These are phyloP conservation scores for Frieseomelitta varia DNA, from an alignment of 1,140 invertebrate species.

Conservation along the genomic window DNA sequence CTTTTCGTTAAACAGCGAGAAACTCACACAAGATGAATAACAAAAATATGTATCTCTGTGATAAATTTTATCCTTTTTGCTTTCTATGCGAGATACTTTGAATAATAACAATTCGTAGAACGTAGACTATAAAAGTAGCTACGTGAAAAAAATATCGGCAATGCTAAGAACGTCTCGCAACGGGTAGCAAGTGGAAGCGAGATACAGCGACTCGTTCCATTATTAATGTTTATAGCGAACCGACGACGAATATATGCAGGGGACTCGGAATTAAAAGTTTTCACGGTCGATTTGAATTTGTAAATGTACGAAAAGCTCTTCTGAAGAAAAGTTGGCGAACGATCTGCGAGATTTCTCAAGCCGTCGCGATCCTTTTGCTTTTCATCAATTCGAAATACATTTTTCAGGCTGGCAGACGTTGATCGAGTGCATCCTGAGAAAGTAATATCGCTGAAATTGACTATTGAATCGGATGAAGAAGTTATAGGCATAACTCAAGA, in stretches of 20 bases:
- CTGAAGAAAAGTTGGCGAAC: slow-evolving; percentile 23
- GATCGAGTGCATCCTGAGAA: slow-evolving; percentile 49
- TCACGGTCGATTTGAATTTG: slow-evolving; percentile 13
- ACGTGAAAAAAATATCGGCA: background rate
- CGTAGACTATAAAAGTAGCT: too few relatives aligned
- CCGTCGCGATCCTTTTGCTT: slow-evolving; percentile 25
- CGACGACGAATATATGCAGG: background rate
- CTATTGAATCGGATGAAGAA: slow-evolving; percentile 6
- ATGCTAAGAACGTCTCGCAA: background rate
- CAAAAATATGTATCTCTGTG: background rate
- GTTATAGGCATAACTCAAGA: background rate
- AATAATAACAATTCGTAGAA: background rate
- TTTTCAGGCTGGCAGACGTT: slow-evolving; percentile 56
- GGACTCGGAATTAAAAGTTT: slow-evolving; percentile 6
- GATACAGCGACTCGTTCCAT: slow-evolving; percentile 1
- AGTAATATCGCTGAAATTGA: slow-evolving; percentile 57
- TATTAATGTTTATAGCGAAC: background rate
- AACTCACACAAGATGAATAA: background rate
- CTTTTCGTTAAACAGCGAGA: background rate
- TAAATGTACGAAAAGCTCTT: background rate
- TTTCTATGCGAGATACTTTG: background rate
- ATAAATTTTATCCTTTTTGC: background rate
- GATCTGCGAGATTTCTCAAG: slow-evolving; percentile 46
- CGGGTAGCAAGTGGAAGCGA: background rate
- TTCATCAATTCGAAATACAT: slow-evolving; percentile 55